These are phyloP conservation scores for Lathronympha strigana DNA, from an alignment of 2,888 invertebrate species.

Conservation along the genomic window DNA sequence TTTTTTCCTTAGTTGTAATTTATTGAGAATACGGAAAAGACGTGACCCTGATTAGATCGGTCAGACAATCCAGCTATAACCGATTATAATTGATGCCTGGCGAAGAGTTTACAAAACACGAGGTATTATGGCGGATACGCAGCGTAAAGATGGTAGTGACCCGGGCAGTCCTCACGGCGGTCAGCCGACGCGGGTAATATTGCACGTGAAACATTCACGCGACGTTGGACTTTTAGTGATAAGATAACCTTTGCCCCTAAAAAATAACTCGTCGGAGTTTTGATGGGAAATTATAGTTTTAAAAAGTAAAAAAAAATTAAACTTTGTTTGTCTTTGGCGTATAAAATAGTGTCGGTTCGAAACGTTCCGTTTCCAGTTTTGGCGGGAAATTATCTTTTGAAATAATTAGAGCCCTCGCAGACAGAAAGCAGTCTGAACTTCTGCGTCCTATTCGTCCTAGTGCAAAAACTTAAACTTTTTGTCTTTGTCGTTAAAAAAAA, in stretches of 20 bases:
- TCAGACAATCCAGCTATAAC: conserved; percentile 52
- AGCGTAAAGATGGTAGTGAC: conserved; percentile 4
- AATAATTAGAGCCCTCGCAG: no score
- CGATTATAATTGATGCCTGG: conserved; percentile 50
- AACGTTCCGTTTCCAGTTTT: no score
- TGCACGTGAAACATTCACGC: conserved; percentile 39
- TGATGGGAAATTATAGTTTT: not conserved
- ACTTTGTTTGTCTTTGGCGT: not conserved
- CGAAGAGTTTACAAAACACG: conserved; percentile 63
- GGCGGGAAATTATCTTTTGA: no score
- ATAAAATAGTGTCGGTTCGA: no score
- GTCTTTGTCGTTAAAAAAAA: conserved; percentile 1
- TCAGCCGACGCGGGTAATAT: conserved; percentile 42
- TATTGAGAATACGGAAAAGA: not conserved
- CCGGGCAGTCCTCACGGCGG: conserved; percentile 37
- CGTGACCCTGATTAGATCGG: conserved; percentile 48
- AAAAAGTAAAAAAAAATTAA: not conserved
- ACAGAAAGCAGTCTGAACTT: no score
- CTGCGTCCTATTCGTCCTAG: no score
- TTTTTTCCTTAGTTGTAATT: not conserved
- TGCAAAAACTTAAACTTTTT: not conserved
- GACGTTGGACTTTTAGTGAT: conserved; percentile 2
- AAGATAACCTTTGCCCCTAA: not conserved
- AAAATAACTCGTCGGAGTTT: conserved; percentile 1
- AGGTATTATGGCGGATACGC: conserved; percentile 51